Evolutionary conservation across 1,140 invertebrate species (phyloP), one percentile per base, ranked within the genome.

Genomic region (Aphaenogaster floridana): DNA sequence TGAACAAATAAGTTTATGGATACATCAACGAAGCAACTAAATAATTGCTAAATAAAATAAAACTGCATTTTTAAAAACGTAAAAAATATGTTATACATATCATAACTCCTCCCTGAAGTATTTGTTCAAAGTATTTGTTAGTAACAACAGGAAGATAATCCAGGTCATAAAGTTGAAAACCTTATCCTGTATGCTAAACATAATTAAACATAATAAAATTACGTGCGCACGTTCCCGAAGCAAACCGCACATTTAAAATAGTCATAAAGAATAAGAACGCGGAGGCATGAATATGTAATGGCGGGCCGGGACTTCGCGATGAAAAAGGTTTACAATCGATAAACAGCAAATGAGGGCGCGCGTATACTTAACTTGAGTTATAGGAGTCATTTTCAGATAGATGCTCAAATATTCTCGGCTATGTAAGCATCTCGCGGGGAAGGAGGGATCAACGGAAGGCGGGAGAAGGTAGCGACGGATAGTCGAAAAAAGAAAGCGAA

Each of bases 311-410:
- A 85, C 36, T 68, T 77, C 17, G 74, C 72, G 76, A 39, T 68
- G 77, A 63, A 66, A 87, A 86, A 83, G 76, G 77, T 76, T 80
- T 87, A 81, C 54, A 66, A 76, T 88, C 87, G 90, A 89, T 91
- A 86, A 81, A 88, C 86, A 83, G 87, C 48, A 80, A 89, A 87
- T 52, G 78, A 71, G 78, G 72, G 64, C 83, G 77, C 71, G 42
- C 59, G 78, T 90, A 84, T 90, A 87, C 89, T 91, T 87, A 87
- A 91, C 59, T 89, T 86, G 87, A 91, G 59, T 91, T 89, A 91
- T 89, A 66, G 84, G 11, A 86, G 83, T 89, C 89, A 88, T 90
- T 91, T 88, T 90, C 84, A 69, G 89, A 91, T 88, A 77, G 89
- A 89, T 39, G 78, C 76, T 84, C 83, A 64, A 86, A 78, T 57